These are phyloP conservation scores for Physocephala rufipes DNA, from an alignment of 2,888 invertebrate species.

Conservation along the genomic window DNA sequence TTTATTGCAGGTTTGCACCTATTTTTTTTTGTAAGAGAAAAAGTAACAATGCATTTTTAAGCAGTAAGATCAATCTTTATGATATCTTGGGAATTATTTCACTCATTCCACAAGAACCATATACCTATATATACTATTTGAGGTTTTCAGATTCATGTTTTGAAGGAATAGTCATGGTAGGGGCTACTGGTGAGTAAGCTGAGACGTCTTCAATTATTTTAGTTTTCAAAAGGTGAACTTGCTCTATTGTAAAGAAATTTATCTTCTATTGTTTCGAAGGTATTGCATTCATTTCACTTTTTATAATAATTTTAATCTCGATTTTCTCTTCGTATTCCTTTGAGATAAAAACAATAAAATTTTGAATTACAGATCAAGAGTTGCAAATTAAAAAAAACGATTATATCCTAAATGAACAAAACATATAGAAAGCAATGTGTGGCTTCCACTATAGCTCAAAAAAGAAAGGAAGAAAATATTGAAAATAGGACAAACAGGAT, in stretches of 20 bases:
- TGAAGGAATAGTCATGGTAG: too few species aligned
- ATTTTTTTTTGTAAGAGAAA: too few species aligned
- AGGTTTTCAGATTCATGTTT: too few species aligned
- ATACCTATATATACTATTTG: too few species aligned
- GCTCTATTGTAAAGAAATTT: slow-evolving; percentile 1
- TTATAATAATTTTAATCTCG: slow-evolving; percentile 15
- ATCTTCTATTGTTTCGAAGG: neutral
- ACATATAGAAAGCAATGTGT: neutral
- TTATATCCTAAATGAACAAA: slow-evolving; percentile 21
- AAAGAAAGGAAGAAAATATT: slow-evolving; percentile 2
- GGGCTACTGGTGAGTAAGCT: too few species aligned
- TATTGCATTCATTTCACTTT: slow-evolving; percentile 7
- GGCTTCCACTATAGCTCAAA: neutral
- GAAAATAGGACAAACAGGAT: slow-evolving; percentile 2
- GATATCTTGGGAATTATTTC: too few species aligned
- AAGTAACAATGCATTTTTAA: too few species aligned
- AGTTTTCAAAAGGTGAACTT: neutral
- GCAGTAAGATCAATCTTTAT: too few species aligned
- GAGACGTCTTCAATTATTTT: too few species aligned
- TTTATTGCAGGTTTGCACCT: too few species aligned
- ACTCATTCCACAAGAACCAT: too few species aligned
- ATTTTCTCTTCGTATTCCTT: neutral
- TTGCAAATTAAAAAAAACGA: slow-evolving; percentile 32
- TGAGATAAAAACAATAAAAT: neutral
- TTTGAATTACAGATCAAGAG: slow-evolving; percentile 22